A percentile compares a stretch with the other conserved stretches of the same genome.
Evolutionary conservation across 2,113 vertebrate genomes (phyloP).

Genomic region (Gallinago jamesoni): DNA sequence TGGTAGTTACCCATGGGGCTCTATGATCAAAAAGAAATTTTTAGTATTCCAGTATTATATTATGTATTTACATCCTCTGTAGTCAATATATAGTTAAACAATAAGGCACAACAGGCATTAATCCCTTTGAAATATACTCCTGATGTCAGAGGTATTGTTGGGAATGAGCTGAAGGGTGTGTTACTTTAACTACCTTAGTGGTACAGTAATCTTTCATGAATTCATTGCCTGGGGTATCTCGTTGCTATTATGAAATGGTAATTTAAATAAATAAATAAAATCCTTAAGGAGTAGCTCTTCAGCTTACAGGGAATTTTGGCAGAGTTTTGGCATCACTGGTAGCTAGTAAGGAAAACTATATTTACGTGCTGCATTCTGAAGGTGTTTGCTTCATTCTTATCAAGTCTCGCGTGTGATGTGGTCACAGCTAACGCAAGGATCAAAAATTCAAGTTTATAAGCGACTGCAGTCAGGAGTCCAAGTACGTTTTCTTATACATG

Average conservation of each 20-base stretch:
- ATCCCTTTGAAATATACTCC: background rate
- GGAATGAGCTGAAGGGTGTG: background rate
- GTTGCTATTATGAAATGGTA: background rate
- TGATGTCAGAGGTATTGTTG: background rate
- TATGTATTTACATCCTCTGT: background rate
- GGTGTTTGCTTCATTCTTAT: background rate
- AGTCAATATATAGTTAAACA: background rate
- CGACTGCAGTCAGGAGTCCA: background rate
- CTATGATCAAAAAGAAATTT: background rate
- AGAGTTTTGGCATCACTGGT: background rate
- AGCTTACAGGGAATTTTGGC: background rate
- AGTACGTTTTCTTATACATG: background rate
- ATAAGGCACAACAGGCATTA: background rate
- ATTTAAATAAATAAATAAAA: slow-evolving; percentile 7
- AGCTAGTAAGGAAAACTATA: background rate
- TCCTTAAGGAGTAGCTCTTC: background rate
- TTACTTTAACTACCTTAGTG: background rate
- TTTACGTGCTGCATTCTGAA: background rate
- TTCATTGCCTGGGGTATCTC: background rate
- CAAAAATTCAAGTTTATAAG: background rate
- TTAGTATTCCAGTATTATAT: background rate
- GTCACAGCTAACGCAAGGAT: background rate
- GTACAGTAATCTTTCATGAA: background rate
- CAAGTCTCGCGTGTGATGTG: rapidly evolving
- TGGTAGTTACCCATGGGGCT: background rate